Base-by-base conservation (phyloP, 2,888 invertebrate species). In the Heliconius ethilla region DNA sequence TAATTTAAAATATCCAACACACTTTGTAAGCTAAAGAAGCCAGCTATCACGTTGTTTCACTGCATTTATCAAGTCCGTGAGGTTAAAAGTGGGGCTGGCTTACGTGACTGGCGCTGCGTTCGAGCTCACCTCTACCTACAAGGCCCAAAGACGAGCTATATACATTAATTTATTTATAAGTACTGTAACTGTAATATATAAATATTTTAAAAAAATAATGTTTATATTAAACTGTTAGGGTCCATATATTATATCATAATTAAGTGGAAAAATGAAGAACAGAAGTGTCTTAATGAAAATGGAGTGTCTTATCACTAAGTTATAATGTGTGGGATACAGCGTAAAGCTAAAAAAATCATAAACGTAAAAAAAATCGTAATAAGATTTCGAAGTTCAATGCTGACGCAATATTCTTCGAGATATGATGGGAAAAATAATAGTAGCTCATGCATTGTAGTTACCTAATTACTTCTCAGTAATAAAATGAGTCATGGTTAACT, bases 41-140 rank as follows among this genome's bases (percentile, higher is more conserved):
- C 4, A 62, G 62, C 15, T 25, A 40, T 7, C n/a, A 40, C 13
- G n/a, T 40, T 13, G 37, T 67, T n/a, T n/a, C 67, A 67, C 55
- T 59, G 55, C 75, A 70, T 6, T 70, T 75, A 77, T 73, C 75
- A 18, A 13, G 18, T 15, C 45, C 59, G 70, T 76, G 63, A 62
- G 67, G 55, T 70, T 66, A 45, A 37, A 77, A 77, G 82, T 76
- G 82, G 82, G 82, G 81, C 75, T 77, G 76, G 84, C 78, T 78
- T 85, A 85, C 85, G 85, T 85, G 86, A 86, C 84, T 80, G 66
- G 51, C 79, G 83, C 79, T 81, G 79, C 84, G 84, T 84, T 80
- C 76, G 72, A 76, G 13, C 76, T 74, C 59, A 62, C 66, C 67
- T 63, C 70, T 59, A 66, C 40, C 40, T 69, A 69, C 69, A 69